Conservation (phyloP, 2,113 vertebrate species). For the Merops nubicus region DNA sequence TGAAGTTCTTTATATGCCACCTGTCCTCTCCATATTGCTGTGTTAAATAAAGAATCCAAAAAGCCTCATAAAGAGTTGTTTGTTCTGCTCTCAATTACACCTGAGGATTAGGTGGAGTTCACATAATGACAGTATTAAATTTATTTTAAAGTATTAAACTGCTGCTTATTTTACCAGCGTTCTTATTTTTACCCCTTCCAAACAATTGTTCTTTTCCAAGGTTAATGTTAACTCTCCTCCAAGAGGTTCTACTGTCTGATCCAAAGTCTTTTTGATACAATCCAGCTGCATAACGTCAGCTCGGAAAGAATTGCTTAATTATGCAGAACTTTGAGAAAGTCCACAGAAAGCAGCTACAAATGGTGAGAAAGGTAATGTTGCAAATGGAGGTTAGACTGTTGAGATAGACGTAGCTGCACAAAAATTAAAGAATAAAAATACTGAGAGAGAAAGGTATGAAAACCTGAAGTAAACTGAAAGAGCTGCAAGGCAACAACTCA, state of each 20-base stretch:
- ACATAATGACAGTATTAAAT: background rate
- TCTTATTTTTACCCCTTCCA: background rate
- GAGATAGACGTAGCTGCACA: background rate
- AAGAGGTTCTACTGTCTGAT: background rate
- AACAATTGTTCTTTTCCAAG: background rate
- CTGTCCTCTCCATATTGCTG: background rate
- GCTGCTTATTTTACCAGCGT: background rate
- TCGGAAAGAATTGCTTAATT: background rate
- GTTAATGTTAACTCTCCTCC: background rate
- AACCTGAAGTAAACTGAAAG: background rate
- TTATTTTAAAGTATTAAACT: background rate
- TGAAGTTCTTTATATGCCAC: background rate
- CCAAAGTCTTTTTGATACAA: background rate
- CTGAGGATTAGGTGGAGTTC: background rate
- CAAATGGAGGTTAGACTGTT: background rate
- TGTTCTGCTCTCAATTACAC: background rate
- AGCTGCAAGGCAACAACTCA: background rate
- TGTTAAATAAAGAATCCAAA: background rate
- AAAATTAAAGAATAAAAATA: background rate
- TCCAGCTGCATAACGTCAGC: accelerated
- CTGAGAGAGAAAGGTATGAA: background rate
- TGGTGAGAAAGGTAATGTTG: background rate
- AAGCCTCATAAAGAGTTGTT: background rate
- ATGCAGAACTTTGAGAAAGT: background rate
- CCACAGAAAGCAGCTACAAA: background rate